phyloP scores from a whole-genome alignment of 2,113 vertebrate species.

The Tychaedon coryphoeus region DNA sequence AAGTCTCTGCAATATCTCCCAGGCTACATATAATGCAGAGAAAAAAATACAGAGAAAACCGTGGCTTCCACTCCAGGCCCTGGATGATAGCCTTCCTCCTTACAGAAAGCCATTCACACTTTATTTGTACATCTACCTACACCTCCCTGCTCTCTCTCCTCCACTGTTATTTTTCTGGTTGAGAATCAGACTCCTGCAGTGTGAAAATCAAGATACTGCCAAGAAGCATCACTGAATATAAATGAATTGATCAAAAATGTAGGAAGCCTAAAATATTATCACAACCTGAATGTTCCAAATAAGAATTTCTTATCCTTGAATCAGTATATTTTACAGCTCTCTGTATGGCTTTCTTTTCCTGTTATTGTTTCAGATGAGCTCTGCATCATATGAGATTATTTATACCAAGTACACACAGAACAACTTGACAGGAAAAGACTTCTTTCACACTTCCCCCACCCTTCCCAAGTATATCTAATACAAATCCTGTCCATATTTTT shows the following conservation, averaged over 20 bases:
- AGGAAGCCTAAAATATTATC: neutral
- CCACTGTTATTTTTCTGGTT: neutral
- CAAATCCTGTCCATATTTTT: neutral
- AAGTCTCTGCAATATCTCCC: neutral
- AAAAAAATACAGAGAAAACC: neutral
- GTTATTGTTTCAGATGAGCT: neutral
- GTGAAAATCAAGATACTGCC: neutral
- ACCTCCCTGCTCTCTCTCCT: neutral
- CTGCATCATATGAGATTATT: neutral
- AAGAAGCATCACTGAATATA: neutral
- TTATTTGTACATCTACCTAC: neutral
- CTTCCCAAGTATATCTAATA: neutral
- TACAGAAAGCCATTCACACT: neutral
- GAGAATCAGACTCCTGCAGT: neutral
- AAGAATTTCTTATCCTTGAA: neutral
- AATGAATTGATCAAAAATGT: neutral
- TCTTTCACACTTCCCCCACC: neutral
- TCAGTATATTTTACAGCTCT: neutral
- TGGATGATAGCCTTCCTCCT: neutral
- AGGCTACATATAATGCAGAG: neutral
- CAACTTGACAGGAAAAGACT: neutral
- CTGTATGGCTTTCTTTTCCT: neutral
- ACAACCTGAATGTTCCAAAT: neutral
- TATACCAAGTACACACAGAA: neutral
- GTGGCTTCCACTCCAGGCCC: neutral